Conservation (phyloP, 1,140 invertebrate species). For the Nephila pilipes region DNA sequence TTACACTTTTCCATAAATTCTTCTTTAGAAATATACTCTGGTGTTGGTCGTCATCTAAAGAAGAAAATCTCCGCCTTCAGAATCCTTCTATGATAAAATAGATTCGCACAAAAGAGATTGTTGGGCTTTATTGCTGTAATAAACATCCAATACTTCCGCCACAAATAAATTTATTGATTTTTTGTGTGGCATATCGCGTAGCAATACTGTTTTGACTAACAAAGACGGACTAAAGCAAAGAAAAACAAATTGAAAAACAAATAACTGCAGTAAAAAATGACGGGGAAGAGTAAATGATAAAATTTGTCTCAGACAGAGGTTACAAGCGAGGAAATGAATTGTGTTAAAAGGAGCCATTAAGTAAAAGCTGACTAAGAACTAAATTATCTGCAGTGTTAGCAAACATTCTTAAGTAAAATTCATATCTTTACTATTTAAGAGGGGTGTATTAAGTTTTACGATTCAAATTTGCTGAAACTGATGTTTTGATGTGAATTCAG, state of each 20-base stretch:
- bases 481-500: too few relatives aligned
- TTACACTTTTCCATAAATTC: conserved; percentile 7
- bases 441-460: too few relatives aligned
- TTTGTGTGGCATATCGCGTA: not conserved
- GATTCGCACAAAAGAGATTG: not conserved
- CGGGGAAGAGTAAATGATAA: not conserved
- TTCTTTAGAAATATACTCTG: not conserved
- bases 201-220: not conserved
- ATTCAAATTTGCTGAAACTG: too few relatives aligned
- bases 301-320: not conserved
- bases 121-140: not conserved
- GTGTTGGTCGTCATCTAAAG: not conserved
- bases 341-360: not conserved
- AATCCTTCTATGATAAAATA: not conserved
- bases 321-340: not conserved
- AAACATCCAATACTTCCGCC: conserved; percentile 37
- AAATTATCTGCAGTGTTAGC: not conserved
- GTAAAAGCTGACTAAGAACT: not conserved
- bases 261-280: not conserved
- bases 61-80: not conserved
- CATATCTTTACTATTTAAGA: not conserved
- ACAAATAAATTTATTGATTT: conserved; percentile 16
- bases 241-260: not conserved
- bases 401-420: not conserved
- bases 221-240: not conserved